These are phyloP conservation scores for Marasmarcha lunaedactyla DNA, from an alignment of 2,888 invertebrate species.

Conservation along the genomic window DNA sequence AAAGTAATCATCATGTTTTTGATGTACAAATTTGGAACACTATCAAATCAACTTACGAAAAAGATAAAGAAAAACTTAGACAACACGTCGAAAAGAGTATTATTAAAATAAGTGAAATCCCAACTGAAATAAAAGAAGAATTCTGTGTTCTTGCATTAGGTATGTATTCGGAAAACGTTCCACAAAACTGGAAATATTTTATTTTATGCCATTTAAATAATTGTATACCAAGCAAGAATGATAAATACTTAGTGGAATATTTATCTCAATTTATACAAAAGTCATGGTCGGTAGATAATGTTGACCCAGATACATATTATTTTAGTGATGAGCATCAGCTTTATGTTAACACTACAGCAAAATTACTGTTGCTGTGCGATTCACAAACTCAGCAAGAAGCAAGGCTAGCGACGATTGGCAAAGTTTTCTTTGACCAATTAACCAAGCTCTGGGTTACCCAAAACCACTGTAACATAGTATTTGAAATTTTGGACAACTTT, in stretches of 20 bases:
- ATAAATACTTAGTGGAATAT: background rate
- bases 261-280: background rate
- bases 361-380: conserved; percentile 13
- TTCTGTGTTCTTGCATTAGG: background rate
- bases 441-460: background rate
- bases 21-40: conserved; percentile 17
- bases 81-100: background rate
- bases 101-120: background rate
- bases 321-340: background rate
- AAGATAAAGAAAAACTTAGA: background rate
- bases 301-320: background rate
- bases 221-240: background rate
- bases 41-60: background rate
- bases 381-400: conserved; percentile 20
- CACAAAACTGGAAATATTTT: background rate
- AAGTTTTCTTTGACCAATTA: conserved; percentile 10
- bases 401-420: conserved; percentile 22
- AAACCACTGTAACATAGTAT: background rate
- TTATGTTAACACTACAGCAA: conserved; percentile 17
- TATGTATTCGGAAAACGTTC: background rate
- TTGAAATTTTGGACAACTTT: conserved; percentile 20
- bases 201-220: background rate
- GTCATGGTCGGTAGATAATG: background rate
- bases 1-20: conserved; percentile 24
- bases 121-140: background rate